Base-by-base conservation (phyloP, 2,113 vertebrate species). In the Silurus meridionalis region DNA sequence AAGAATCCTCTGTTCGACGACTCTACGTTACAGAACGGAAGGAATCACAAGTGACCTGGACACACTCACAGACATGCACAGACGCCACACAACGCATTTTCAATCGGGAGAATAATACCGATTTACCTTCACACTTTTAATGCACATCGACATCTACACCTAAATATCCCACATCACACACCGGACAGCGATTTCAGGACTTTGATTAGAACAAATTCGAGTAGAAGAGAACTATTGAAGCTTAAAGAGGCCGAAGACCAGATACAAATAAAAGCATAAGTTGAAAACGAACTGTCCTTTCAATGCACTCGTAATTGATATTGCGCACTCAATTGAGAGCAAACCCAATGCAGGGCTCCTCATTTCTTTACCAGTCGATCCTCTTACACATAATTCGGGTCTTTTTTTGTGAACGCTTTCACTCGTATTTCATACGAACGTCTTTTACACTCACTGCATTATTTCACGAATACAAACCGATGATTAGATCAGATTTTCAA, bases 1-100 rank as follows among this genome's bases (percentile, higher is more conserved):
- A 97, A 97, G 88, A 99, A 99, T 91, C 98, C 98, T 0, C 94
- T 99, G 84, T 99, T 99, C 67, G 97, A 99, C 0, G 97, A 98
- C 89, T 94, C 95, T 0, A 92, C 94, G 53, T 89, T 96, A 83
- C 91, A 96, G 0, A 92, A 90, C 69, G 92, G 93, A 82, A 89
- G 91, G 90, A 91, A 90, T 80, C 94, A 92, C 8, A 95, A 96
- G 91, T 96, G 94, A 93, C 69, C 85, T 87, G 13, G 3, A 88
- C 78, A 50, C 85, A 85, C 83, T 87, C 64, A 86, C 75, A 28
- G 10, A 80, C 46, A 87, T 28, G 88, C 74, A 63, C 52, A 77
- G 21, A 72, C 25, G 10, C 48, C 3, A 2, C 50, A 4, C 7
- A 75, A 55, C 3, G 37, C 23, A 5, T 37, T 58, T 55, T 37